phyloP scores from a whole-genome alignment of 2,113 vertebrate species.

The Syngnathus scovelli region DNA sequence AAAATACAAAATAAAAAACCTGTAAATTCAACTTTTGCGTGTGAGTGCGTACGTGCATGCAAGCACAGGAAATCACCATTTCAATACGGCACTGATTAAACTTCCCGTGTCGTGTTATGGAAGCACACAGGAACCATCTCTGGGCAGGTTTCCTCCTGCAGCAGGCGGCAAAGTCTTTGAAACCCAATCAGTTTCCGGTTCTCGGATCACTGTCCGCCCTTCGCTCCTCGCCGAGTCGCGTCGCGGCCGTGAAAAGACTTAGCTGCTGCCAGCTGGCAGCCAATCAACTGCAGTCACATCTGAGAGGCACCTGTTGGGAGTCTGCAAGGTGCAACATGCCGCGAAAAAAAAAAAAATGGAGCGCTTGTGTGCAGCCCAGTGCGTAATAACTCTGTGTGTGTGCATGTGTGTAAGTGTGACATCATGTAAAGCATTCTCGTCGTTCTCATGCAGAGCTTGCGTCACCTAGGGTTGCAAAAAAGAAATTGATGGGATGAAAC shows the following conservation, averaged over 20 bases:
- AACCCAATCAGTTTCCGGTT: slow-evolving; percentile 72
- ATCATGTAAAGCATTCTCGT: not conserved
- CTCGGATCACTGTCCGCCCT: slow-evolving; percentile 67
- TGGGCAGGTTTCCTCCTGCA: slow-evolving; percentile 67
- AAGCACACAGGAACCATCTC: slow-evolving; percentile 64
- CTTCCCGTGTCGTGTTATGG: slow-evolving; percentile 63
- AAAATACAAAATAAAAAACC: not conserved
- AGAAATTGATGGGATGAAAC: too few relatives aligned
- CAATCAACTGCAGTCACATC: slow-evolving; percentile 55
- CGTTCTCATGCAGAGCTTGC: not conserved
- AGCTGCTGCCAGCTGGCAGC: slow-evolving; percentile 56
- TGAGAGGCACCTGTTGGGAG: slow-evolving; percentile 63
- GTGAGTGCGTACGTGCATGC: slow-evolving; percentile 5
- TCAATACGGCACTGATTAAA: slow-evolving; percentile 67
- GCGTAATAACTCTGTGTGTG: not conserved
- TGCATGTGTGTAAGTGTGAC: not conserved
- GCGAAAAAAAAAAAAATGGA: slow-evolving; percentile 29
- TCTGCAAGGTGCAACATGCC: slow-evolving; percentile 56
- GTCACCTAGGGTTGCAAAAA: not conserved
- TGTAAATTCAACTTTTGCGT: slow-evolving; percentile 15
- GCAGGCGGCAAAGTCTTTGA: slow-evolving; percentile 71
- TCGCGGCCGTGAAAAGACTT: slow-evolving; percentile 24
- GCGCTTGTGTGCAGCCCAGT: not conserved
- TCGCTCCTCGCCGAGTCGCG: slow-evolving; percentile 40
- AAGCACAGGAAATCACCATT: slow-evolving; percentile 61